A percentile compares a stretch with the other conserved stretches of the same genome.
Conservation (phyloP, 2,113 vertebrate species). For the Solea senegalensis region DNA sequence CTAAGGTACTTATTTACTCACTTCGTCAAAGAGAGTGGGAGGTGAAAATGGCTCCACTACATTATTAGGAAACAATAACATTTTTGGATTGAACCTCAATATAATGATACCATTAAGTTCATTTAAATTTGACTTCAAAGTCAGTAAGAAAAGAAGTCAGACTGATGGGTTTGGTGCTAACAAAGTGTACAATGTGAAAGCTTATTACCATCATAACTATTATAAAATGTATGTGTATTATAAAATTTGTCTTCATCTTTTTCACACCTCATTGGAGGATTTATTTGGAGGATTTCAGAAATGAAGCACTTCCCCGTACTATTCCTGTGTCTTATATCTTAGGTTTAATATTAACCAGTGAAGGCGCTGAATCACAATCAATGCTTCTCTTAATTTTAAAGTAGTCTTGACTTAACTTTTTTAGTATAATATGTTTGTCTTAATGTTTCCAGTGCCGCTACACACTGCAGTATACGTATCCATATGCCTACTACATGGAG, state of each 20-base stretch:
- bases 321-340: neutral
- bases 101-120: too few relatives aligned
- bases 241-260: neutral
- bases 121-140: too few relatives aligned
- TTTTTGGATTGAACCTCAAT: too few relatives aligned
- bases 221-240: neutral
- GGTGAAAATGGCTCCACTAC: too few relatives aligned
- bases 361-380: too few relatives aligned
- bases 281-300: neutral
- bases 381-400: neutral
- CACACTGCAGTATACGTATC: constrained; percentile 98
- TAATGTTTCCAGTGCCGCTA: constrained; percentile 90
- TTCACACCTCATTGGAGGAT: neutral
- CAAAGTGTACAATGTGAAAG: neutral
- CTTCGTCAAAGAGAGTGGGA: too few relatives aligned
- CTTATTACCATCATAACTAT: neutral
- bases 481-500: constrained; percentile 99
- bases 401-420: neutral
- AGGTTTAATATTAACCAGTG: too few relatives aligned
- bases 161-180: neutral
- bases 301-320: neutral
- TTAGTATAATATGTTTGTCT: neutral
- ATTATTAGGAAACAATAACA: too few relatives aligned
- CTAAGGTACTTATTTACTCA: constrained; percentile 84
- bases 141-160: neutral